phyloP scores from a whole-genome alignment of 1,140 invertebrate species.

The Xylocopa sonorina region DNA sequence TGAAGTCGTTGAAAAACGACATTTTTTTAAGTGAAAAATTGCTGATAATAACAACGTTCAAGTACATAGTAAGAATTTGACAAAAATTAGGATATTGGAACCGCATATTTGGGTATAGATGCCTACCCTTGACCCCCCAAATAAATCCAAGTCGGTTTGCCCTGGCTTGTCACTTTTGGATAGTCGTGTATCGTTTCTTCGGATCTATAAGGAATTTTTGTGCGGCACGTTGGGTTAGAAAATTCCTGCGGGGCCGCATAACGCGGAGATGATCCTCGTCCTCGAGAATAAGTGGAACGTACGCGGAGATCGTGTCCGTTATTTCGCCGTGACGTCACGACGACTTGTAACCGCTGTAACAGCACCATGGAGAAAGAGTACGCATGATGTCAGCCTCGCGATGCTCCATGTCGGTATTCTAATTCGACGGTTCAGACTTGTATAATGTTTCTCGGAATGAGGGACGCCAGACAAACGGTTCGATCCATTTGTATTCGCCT shows the following conservation, averaged over 20 bases:
- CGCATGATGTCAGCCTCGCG: constrained; percentile 37
- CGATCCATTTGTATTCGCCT: neutral
- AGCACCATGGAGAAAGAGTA: constrained; percentile 6
- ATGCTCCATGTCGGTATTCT: constrained; percentile 31
- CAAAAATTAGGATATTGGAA: no score
- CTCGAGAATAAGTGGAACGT: constrained; percentile 66
- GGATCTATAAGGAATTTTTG: neutral
- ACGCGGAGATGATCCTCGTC: constrained; percentile 11
- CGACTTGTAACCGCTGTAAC: constrained; percentile 58
- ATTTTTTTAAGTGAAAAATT: no score
- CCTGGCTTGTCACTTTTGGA: no score
- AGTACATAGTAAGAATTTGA: no score
- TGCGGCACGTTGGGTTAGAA: neutral
- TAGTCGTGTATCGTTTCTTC: neutral
- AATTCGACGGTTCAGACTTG: constrained; percentile 17
- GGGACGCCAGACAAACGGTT: neutral
- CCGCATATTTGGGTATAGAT: no score
- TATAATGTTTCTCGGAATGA: constrained; percentile 5
- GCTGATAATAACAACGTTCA: no score
- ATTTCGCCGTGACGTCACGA: constrained; percentile 68
- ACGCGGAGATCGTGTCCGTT: constrained; percentile 67
- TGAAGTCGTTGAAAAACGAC: no score
- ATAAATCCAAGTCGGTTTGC: neutral
- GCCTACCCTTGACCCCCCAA: no score
- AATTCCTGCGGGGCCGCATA: constrained; percentile 11